Base-by-base conservation (phyloP, 2,888 invertebrate species). In the Callyntrura sp. region DNA sequence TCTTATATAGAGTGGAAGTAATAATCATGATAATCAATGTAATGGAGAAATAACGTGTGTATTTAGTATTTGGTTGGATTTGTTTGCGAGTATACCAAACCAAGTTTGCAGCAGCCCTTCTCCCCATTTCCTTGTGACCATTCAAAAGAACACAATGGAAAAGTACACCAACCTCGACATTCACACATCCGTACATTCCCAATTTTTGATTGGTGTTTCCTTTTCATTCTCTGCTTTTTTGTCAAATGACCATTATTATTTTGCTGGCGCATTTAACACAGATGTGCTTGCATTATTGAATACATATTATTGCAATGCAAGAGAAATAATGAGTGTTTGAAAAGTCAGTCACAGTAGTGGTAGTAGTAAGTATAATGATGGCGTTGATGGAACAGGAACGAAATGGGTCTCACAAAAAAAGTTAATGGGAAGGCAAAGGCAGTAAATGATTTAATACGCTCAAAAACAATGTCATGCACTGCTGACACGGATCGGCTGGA, bases 21-120 rank as follows among this genome's bases (percentile, higher is more conserved):
- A 25, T 43, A 43, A 17, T 20, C 51, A 85, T 85, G 35, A 62
- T 85, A 85, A 85, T 85, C 85, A 85, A 76, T 85, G 76, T 85
- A 85, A 85, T 85, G 85, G 78, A 78, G 85, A 85, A 85, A 62
- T 85, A 85, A 85, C 78, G 85, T 85, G 76, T 78, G 48, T 65
- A 62, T 85, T 73, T 73, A 17, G 23, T 20, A 3, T 23, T 25
- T 68, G 28, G 43, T 35, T 45, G 78, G 65, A 76, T 85, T 76
- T 85, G 78, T 73, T 85, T 45, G 20, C 85, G 76, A 76, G 51
- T 25, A 11, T 48, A 76, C 48, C 48, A 23, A n/a, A 51, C 48
- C 23, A 76, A 48, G n/a, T 45, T 51, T 45, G 73, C 45, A 73
- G 20, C 25, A 51, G 20, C 25, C 23, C 51, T 55, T 76, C 73